These are phyloP conservation scores for Proterorhinus semilunaris DNA, from an alignment of 2,113 vertebrate genomes.

Conservation along the genomic window DNA sequence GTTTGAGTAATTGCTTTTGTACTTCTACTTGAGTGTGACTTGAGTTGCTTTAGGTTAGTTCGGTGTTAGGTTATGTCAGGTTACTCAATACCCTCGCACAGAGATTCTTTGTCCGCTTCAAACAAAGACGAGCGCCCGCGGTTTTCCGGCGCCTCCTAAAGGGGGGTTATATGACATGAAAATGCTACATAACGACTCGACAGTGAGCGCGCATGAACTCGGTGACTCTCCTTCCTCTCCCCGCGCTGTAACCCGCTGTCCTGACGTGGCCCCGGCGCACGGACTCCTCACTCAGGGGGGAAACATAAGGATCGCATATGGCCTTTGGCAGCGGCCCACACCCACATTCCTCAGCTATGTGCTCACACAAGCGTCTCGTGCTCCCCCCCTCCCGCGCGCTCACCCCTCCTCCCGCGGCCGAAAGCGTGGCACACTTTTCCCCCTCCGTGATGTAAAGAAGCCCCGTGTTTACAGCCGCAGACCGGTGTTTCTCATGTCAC, in stretches of 20 bases:
- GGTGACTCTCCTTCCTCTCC: constrained; percentile 23
- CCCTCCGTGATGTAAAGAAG: constrained; percentile 42
- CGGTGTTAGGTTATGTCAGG: too few species aligned
- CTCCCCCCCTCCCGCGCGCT: constrained; percentile 19
- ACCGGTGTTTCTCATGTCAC: neutral
- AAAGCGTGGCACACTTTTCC: constrained; percentile 65
- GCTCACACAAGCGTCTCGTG: constrained; percentile 65
- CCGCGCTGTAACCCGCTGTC: constrained; percentile 54
- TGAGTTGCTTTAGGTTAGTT: too few species aligned
- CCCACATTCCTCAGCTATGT: constrained; percentile 75
- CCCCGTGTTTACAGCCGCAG: neutral
- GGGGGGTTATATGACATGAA: neutral
- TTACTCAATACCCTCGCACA: neutral
- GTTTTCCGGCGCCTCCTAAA: constrained; percentile 11
- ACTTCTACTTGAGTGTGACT: too few species aligned
- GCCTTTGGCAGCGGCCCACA: constrained; percentile 66
- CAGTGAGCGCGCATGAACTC: constrained; percentile 39
- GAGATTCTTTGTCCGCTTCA: neutral
- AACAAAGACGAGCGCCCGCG: neutral
- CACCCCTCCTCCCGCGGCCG: constrained; percentile 54
- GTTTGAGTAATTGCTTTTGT: too few species aligned
- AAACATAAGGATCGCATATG: constrained; percentile 76
- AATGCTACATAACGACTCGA: neutral
- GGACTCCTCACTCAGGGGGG: constrained; percentile 44
- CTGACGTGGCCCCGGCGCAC: constrained; percentile 61